These are phyloP conservation scores for Hydroisotoma schaefferi DNA, from an alignment of 2,888 invertebrate genomes.

Conservation along the genomic window DNA sequence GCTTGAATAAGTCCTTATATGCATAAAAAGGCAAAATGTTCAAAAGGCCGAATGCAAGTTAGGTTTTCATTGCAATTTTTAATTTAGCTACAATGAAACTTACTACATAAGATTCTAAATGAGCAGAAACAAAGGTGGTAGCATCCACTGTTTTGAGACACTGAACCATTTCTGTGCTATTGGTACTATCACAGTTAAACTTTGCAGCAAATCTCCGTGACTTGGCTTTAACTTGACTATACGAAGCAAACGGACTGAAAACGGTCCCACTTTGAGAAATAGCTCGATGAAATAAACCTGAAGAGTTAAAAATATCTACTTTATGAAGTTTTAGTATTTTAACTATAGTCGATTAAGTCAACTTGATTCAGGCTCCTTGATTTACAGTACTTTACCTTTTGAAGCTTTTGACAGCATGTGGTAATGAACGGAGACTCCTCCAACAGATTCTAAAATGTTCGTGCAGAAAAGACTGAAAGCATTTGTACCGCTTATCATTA, in stretches of 20 bases:
- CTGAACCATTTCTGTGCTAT: conserved; percentile 20
- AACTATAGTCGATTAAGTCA: background rate
- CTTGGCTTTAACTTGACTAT: conserved; percentile 22
- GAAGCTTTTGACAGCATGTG: conserved; percentile 32
- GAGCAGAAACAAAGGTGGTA: conserved; percentile 21
- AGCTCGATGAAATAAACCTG: conserved; percentile 32
- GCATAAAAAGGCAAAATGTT: background rate
- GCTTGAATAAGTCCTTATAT: conserved; percentile 22
- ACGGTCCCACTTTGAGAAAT: conserved; percentile 37
- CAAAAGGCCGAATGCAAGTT: background rate
- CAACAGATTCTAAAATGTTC: conserved; percentile 9
- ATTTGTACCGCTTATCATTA: background rate
- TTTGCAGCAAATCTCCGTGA: conserved; percentile 30
- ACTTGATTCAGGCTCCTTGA: conserved; percentile 2
- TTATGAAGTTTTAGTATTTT: background rate
- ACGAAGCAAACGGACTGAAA: conserved; percentile 32
- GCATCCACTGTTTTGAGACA: conserved; percentile 36
- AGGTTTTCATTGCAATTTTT: background rate
- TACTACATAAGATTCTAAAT: conserved; percentile 32
- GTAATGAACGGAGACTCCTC: conserved; percentile 25
- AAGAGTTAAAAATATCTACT: background rate
- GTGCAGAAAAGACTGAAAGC: background rate
- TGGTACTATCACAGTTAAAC: conserved; percentile 29
- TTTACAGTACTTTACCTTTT: conserved; percentile 26
- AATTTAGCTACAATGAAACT: background rate